Base-by-base conservation (phyloP, 2,888 invertebrate genomes). In the Dasysyrphus albostriatus region DNA sequence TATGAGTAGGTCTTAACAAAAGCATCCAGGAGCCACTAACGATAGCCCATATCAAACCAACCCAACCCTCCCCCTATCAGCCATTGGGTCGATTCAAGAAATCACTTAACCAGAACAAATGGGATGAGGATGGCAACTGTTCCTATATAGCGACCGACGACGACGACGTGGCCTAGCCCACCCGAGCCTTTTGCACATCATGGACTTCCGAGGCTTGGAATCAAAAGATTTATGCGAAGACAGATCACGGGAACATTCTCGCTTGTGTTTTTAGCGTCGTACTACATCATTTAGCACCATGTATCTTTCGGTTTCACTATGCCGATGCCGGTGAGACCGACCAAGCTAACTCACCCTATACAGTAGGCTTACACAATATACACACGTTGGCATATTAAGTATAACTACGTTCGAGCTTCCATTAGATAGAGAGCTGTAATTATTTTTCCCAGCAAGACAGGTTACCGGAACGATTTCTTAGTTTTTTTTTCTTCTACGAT, bases 71-170 rank as follows among this genome's bases (percentile, higher is more conserved):
- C 67, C 12, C 63, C n/a, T 19, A 67, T 12, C 65, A 49, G 34
- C 70, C 9, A n/a, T 37, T 16, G 10, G 77, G 75, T 76, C 56
- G 76, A 73, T 85, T 77, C 82, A 70, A 82, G 82, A 85, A 85
- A 85, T 85, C 85, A 85, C 85, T 85, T 85, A 85, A 82, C 74
- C 85, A 85, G 82, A 85, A 85, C 85, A 82, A 85, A 85, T 85
- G 84, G 73, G 29, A 77, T 12, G 76, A 59, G 67, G 59, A 76
- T 24, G 24, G 44, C 58, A 42, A 42, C 19, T 19, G n/a, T n/a
- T n/a, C n/a, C n/a, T n/a, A n/a, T 12, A 65, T 2, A 39, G 42
- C 42, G 34, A 67, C 32, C n/a, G 49, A 47, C 24, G 9, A 19
- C n/a, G 49, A 47, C 24, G 9, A 19, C 16, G 12, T 54, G 14